Conservation (phyloP, 2,113 vertebrate genomes). For the Ammodytes marinus region DNA sequence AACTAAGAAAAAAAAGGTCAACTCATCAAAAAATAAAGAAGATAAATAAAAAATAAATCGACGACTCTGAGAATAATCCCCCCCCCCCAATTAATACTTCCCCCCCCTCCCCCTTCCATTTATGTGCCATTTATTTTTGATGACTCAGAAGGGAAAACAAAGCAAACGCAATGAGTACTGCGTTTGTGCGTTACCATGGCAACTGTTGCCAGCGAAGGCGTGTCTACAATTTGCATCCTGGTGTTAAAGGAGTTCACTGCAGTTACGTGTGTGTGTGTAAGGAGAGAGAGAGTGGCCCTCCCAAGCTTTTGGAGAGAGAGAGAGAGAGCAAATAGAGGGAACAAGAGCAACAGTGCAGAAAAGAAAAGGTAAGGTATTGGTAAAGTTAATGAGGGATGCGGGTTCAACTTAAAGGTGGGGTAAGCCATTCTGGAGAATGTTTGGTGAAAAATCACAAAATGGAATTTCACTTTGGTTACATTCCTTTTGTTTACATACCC, state of each 20-base stretch:
- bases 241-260: conserved; percentile 56
- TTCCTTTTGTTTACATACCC: no score
- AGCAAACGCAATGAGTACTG: conserved; percentile 37
- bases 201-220: conserved; percentile 62
- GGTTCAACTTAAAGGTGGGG: neutral
- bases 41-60: neutral
- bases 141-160: conserved; percentile 32
- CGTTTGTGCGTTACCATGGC: conserved; percentile 65
- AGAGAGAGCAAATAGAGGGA: neutral
- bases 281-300: neutral
- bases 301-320: neutral
- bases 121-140: conserved; percentile 49
- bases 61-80: no score
- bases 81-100: conserved; percentile 70
- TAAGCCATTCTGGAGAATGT: neutral
- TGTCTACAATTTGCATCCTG: conserved; percentile 43
- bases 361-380: neutral
- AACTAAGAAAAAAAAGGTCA: conserved; percentile 54
- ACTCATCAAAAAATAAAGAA: conserved; percentile 21
- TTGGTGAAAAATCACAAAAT: no score
- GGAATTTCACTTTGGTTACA: no score
- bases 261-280: conserved; percentile 45
- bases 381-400: neutral
- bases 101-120: neutral
- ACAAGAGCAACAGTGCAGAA: neutral